phyloP scores from a whole-genome alignment of 1,140 invertebrate genomes.

The Myzus persicae region DNA sequence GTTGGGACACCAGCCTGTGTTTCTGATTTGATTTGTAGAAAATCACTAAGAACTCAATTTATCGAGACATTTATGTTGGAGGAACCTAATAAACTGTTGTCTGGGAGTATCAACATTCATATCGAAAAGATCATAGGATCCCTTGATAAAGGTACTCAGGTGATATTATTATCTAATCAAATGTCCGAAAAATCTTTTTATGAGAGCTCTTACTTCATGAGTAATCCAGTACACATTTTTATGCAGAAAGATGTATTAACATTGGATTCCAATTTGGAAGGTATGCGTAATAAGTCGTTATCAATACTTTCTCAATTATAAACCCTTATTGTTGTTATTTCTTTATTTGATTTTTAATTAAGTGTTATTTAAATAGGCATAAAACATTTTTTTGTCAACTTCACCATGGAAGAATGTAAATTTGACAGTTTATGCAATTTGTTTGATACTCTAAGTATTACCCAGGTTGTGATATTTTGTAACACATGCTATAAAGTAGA shows the following conservation, averaged over 20 bases:
- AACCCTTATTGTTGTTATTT: neutral
- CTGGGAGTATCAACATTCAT: constrained; percentile 98
- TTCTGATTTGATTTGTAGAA: constrained; percentile 95
- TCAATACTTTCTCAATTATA: too few species aligned
- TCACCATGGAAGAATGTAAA: constrained; percentile 98
- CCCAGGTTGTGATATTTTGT: constrained; percentile 99
- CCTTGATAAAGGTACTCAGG: constrained; percentile 89
- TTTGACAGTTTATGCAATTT: constrained; percentile 96
- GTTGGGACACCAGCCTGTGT: constrained; percentile 98
- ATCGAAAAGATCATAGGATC: constrained; percentile 98
- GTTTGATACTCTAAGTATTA: constrained; percentile 98
- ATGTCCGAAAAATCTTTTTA: constrained; percentile 97
- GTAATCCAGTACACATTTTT: constrained; percentile 92
- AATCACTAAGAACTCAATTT: constrained; percentile 78
- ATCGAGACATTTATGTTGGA: constrained; percentile 99
- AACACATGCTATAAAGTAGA: constrained; percentile 99
- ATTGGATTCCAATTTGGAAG: too few species aligned
- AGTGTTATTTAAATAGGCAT: constrained; percentile 71
- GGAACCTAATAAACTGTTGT: constrained; percentile 99
- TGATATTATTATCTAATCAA: constrained; percentile 96
- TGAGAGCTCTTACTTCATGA: constrained; percentile 97
- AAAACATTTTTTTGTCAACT: constrained; percentile 96
- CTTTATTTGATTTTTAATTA: neutral
- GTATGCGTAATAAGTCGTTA: constrained; percentile 64
- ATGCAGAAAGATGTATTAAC: constrained; percentile 99